phyloP scores from a whole-genome alignment of 2,113 vertebrate genomes.

The Boulengeromyrus knoepffleri region DNA sequence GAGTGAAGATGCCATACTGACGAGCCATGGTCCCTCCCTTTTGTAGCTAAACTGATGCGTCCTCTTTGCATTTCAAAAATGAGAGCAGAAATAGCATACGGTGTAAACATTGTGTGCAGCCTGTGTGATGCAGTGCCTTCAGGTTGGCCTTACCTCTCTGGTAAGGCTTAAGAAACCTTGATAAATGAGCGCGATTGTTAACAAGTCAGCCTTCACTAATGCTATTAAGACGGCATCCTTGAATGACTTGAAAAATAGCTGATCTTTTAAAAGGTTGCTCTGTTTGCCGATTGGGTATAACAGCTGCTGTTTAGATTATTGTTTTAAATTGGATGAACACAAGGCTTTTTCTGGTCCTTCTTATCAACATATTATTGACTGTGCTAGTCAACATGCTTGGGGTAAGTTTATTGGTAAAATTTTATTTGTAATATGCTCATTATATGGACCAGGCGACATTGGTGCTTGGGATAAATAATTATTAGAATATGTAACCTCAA shows the following conservation, averaged over 20 bases:
- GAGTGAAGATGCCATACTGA: not conserved
- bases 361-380: not conserved
- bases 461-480: not conserved
- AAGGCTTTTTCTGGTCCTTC: not conserved
- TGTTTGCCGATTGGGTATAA: not conserved
- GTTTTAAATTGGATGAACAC: not conserved
- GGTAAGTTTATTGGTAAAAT: not conserved
- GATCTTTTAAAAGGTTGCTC: not conserved
- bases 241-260: not conserved
- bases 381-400: not conserved
- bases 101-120: not conserved
- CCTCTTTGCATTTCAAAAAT: not conserved
- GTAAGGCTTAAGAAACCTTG: not conserved
- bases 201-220: not conserved
- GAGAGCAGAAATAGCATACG: not conserved
- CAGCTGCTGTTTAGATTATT: not conserved
- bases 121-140: no score
- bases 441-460: not conserved
- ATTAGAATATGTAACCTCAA: not conserved
- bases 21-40: not conserved
- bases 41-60: not conserved
- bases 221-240: not conserved
- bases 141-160: not conserved
- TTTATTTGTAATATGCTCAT: not conserved
- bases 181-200: not conserved